Evolutionary conservation across 2,888 invertebrate species (phyloP).

Genomic region (Himalopsyche anomala): DNA sequence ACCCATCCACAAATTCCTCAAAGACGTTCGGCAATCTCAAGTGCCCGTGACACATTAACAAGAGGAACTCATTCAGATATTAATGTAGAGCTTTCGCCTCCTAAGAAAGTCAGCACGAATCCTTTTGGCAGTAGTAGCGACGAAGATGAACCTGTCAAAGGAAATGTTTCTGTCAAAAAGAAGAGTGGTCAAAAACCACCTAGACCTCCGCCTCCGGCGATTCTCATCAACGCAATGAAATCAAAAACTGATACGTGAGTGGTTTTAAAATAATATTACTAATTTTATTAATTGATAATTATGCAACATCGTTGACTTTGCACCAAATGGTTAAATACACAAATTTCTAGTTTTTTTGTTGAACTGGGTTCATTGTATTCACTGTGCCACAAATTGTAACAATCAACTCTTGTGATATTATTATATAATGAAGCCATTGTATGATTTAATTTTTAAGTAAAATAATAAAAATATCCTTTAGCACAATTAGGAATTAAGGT

Average conservation of each 20-base stretch:
- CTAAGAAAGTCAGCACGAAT: conserved; percentile 75
- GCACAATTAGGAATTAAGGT: no score
- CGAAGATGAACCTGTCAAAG: conserved; percentile 68
- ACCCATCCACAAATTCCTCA: not conserved
- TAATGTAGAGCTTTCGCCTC: not conserved
- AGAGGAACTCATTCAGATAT: not conserved
- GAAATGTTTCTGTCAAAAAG: conserved; percentile 63
- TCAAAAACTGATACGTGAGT: conserved; percentile 50
- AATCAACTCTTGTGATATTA: no score
- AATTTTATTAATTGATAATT: conserved; percentile 17
- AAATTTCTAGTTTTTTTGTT: no score
- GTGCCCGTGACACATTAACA: not conserved
- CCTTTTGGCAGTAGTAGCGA: conserved; percentile 83
- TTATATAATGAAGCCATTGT: no score
- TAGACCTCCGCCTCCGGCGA: conserved; percentile 71
- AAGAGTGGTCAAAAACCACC: conserved; percentile 68
- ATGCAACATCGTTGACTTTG: no score
- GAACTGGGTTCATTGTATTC: no score
- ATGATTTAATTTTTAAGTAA: no score
- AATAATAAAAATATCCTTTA: no score
- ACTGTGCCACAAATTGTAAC: no score
- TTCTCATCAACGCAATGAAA: conserved; percentile 55
- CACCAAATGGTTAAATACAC: no score
- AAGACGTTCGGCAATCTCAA: not conserved
- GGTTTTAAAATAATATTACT: not conserved